Percentiles rank a stretch among this genome's conserved stretches.
These are phyloP conservation scores for Chaetorhynchus papuensis DNA, from an alignment of 2,113 vertebrate species.

Conservation along the genomic window DNA sequence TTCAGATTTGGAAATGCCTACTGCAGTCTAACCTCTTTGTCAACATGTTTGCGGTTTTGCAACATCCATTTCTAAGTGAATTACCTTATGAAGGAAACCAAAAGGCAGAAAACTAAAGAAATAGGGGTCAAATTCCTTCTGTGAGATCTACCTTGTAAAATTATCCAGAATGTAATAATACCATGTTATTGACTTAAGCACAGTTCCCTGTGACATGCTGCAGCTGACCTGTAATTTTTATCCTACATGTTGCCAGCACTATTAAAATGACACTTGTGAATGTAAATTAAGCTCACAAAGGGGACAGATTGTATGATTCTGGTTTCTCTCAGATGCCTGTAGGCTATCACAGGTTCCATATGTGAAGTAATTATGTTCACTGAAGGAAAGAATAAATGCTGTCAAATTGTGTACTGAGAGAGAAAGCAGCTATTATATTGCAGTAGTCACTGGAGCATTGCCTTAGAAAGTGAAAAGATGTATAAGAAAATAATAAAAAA, in stretches of 20 bases:
- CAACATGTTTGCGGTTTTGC: conserved; percentile 17
- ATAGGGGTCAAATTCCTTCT: conserved; percentile 71
- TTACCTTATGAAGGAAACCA: conserved; percentile 53
- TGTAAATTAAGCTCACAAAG: conserved; percentile 81
- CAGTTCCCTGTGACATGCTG: conserved; percentile 71
- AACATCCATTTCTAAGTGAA: conserved; percentile 69
- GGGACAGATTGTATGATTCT: conserved; percentile 83
- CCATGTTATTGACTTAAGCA: conserved; percentile 78
- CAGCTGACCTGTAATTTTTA: conserved; percentile 81
- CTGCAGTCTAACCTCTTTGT: conserved; percentile 37
- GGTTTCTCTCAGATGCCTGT: conserved; percentile 80
- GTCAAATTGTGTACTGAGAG: conserved; percentile 80
- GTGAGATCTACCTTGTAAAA: conserved; percentile 75
- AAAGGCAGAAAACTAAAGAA: conserved; percentile 66
- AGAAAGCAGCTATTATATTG: conserved; percentile 82
- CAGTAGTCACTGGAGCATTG: conserved; percentile 77
- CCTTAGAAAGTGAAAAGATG: conserved; percentile 75
- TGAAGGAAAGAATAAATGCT: conserved; percentile 86
- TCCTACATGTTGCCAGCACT: conserved; percentile 75
- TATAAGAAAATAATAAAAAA: conserved; percentile 76
- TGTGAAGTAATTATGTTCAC: conserved; percentile 87
- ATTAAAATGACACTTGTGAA: conserved; percentile 82
- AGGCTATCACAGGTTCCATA: conserved; percentile 86
- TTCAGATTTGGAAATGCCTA: conserved; percentile 55
- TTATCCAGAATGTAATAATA: conserved; percentile 76